phyloP scores from a whole-genome alignment of 2,113 vertebrate species.

The Canis aureus region DNA sequence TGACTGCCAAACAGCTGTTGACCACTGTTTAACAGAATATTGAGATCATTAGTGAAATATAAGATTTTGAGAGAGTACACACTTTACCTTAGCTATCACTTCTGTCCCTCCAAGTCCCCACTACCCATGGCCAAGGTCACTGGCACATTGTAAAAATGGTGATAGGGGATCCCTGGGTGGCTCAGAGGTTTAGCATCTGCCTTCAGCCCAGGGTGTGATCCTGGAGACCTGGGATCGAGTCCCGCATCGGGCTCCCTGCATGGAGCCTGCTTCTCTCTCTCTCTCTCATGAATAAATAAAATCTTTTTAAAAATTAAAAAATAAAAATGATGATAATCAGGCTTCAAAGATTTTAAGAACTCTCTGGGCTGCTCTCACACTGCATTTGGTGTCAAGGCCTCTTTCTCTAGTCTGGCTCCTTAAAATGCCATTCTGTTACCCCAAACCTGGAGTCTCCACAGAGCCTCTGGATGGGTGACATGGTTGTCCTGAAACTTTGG shows the following conservation, averaged over 20 bases:
- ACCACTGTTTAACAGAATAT: neutral
- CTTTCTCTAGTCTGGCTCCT: neutral
- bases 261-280: no score
- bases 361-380: neutral
- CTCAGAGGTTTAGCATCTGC: no score
- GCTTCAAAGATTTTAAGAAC: neutral
- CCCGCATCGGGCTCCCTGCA: no score
- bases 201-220: no score
- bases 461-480: neutral
- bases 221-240: no score
- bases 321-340: neutral
- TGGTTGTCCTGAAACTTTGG: neutral
- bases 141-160: neutral
- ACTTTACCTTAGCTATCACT: neutral
- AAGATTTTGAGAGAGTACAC: neutral
- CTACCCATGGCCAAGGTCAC: neutral
- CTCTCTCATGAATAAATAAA: no score
- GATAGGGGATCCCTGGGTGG: neutral
- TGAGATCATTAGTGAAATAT: neutral
- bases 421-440: neutral
- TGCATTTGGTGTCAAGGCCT: neutral
- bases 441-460: neutral
- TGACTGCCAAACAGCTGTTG: neutral
- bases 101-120: neutral
- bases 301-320: neutral